Evolutionary conservation across 1,140 invertebrate species (phyloP), one percentile per base, ranked within the genome.

Genomic region (Drosophila parabipectinata): DNA sequence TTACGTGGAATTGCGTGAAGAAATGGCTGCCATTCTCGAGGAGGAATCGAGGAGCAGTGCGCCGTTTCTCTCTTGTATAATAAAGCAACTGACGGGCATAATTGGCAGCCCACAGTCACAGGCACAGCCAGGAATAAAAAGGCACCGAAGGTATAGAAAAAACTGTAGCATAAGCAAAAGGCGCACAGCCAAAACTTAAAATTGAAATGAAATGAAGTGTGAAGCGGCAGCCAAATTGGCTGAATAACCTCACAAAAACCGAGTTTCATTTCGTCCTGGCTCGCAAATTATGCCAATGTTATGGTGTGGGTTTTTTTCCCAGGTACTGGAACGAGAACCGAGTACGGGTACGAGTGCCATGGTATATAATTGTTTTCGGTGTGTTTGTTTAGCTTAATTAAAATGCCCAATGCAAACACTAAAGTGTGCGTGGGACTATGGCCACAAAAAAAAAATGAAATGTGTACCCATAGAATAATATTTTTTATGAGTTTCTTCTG

Each of bases 121-220:
- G 26, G 34, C 74, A 64, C 66, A 64, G 69, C 45, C 50, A 71
- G 75, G 50, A 47, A 58, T 51, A 54, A 72, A 73, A 73, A 50
- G 51, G 24, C 9, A 15, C 2, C 4, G 14, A 15, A 1, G 26
- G 34, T 12, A 37, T 9, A 52, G 7, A 24, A 62, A 58, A 72
- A 72, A 57, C 24, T 63, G 54, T 58, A 26, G 77, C 73, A 77
- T 84, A 77, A 66, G 60, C 57, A 85, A 81, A 64, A 52, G 58
- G 32, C 30, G 21, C 41, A 39, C 39, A 32, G 39, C 44, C 21
- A 50, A 56, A 84, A 85, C 72, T 64, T 74, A 48, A 74, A 85
- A 77, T 84, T 74, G 54, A 87, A 82, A 87, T 82, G 73, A 82
- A 82, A 82, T 82, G 69, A 81, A 87, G 82, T 75, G 78, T 85